Evolutionary conservation across 2,113 vertebrate species (phyloP), one percentile per base, ranked within the genome.

Genomic region (Opisthocomus hoazin): DNA sequence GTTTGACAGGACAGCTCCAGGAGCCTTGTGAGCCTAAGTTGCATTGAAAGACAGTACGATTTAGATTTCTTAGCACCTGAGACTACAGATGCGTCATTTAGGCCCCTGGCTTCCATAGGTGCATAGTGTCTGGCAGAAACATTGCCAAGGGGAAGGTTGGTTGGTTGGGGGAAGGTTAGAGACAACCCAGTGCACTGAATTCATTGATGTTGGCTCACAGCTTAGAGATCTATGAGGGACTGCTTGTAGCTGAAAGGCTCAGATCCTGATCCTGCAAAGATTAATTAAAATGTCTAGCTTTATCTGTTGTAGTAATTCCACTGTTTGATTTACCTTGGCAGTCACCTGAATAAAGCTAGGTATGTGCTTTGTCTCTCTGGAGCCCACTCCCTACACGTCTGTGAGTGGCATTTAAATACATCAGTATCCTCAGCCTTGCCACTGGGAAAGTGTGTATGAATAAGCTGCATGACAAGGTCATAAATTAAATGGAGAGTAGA

Each of bases 401-500:
- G 37, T 27, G 68, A 88, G 87, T 37, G 79, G 63, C 19, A 1
- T 61, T 88, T 36, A 27, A 58, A 51, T 36, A 43, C 51, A 24
- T 70, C 3, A 0, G 51, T 48, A 64, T 83, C 90, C 92, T 92
- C 90, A 71, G 51, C 88, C 43, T 78, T 15, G 30, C 79, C 79
- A 81, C 71, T 68, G 85, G 73, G 83, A 93, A 93, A 90, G 86
- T 39, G 57, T 60, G 60, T 15, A 15, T 63, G 93, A 90, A 90
- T 86, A 89, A 94, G 87, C 89, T 87, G 64, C 53, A 11, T 76
- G 92, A 93, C 96, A 92, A 64, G 46, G 60, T 68, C 93, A 92
- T 96, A 90, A 96, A 96, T 96, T 89, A 94, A 56, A 41, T 4
- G 34, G 83, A 81, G 48, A 89, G 80, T 1, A 92, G 69, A 94